phyloP scores from a whole-genome alignment of 2,888 invertebrate genomes.

The Noctua janthina region DNA sequence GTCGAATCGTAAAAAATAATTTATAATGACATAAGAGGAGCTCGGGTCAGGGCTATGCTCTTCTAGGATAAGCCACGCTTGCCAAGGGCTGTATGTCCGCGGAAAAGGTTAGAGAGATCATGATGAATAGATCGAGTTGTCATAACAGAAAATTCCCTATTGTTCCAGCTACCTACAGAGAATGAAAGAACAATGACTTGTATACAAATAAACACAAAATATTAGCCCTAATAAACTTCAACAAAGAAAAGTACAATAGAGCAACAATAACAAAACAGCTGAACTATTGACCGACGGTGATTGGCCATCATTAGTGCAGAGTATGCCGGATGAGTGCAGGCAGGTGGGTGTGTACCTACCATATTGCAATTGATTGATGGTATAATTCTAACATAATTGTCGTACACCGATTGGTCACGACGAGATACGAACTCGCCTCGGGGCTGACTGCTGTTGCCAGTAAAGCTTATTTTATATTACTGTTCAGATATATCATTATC shows the following conservation, averaged over 20 bases:
- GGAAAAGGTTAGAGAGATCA: background rate
- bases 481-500: conserved; percentile 22
- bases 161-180: conserved; percentile 4
- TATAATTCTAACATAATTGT: conserved; percentile 85
- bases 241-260: conserved; percentile 61
- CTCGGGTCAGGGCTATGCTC: background rate
- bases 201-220: conserved; percentile 48
- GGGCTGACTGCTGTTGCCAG: conserved; percentile 66
- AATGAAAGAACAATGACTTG: conserved; percentile 24
- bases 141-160: conserved; percentile 6
- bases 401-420: conserved; percentile 85
- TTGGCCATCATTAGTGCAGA: conserved; percentile 75
- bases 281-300: conserved; percentile 81
- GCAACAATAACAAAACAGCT: conserved; percentile 69
- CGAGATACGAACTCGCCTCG: conserved; percentile 71
- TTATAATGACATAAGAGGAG: background rate
- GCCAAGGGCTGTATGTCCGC: background rate
- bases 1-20: background rate
- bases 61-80: background rate
- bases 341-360: conserved; percentile 79
- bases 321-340: conserved; percentile 76
- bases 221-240: conserved; percentile 51
- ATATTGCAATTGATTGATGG: conserved; percentile 85
- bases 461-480: conserved; percentile 61
- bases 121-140: background rate